Base-by-base conservation (phyloP, 2,797 vertebrate species). In the Anas georgica region DNA sequence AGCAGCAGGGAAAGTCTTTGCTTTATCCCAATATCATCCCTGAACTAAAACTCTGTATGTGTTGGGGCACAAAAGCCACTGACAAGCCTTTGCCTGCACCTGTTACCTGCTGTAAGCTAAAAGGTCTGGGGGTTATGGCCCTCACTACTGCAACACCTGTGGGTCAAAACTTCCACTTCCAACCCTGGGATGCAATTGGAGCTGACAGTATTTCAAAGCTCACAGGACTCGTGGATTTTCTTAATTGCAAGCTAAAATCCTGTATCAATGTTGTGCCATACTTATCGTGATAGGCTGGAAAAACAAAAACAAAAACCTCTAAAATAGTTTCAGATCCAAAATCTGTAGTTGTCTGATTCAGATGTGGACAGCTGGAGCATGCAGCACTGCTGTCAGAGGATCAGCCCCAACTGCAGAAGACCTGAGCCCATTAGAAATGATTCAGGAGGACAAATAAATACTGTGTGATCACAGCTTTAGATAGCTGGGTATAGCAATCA, bases 211-310 rank as follows among this genome's bases (percentile, higher is more conserved):
- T 64, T 75, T 52, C 10, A 10, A 66, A 56, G 3, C 9, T 77
- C 56, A 68, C 15, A 72, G 12, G 12, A 33, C 52, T 33, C 41
- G 17, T 21, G 29, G 13, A 52, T 67, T 41, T 70, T 70, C 35
- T 58, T 15, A 43, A 5, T 37, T 76, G 41, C 1, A 6, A 31
- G 33, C 55, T 88, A 58, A 91, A 80, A 79, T 73, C 23, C 13
- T 56, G 41, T 63, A 59, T 62, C 14, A 0, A 0, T 21, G 3
- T 3, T 77, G 18, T 41, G 10, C 9, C 59, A 18, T 20, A 0
- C 6, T 7, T 26, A 73, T 20, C 12, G 43, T 0, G 2, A 50
- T 0, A 59, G 18, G 54, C 46, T 76, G 18, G 39, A 43, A 59
- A 82, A 1, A 37, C 12, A 43, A 59, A 82, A 1, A 37, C 12